Evolutionary conservation across 1,140 invertebrate species (phyloP), one percentile per base, ranked within the genome.

Genomic region (Thaumetopoea pityocampa): DNA sequence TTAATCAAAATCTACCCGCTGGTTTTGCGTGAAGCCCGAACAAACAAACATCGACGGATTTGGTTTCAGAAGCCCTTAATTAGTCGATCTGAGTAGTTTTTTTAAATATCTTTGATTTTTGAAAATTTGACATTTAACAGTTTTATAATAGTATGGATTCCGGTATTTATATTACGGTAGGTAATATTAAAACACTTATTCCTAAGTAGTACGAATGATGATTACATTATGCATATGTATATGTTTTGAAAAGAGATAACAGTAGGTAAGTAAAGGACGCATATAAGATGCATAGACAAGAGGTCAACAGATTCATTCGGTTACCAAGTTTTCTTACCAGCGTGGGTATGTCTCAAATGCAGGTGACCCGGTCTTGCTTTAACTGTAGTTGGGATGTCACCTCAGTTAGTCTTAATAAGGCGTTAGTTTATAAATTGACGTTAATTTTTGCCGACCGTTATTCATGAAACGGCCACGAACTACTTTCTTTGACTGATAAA

Each of bases 321-420:
- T 65, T 62, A 49, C 64, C 41, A 38, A 78, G 70, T 66, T 82
- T 56, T 76, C 69, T 59, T 66, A 77, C 61, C 54, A 44, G 64
- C 62, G 58, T 63, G 61, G 61, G 55, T 61, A 56, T 49, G 36
- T 24, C 51, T 55, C 46, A 43, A 61, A 74, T 74, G 50, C 73
- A 58, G 73, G 71, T 81, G 62, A 84, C 77, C 80, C 67, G 73
- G 80, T 84, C 76, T 67, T 48, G n/a, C 16, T 32, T 54, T 78
- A 81, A 81, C 74, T 74, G 79, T 81, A 55, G 53, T 72, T 70
- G 40, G 53, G 61, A 65, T 78, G 70, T 74, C 67, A 67, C 61
- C 63, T 74, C 62, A 52, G 67, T 59, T 62, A 62, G 62, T 38
- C 51, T 67, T 67, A 72, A 72, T 67, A 67, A 77, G 66, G 65